phyloP scores from a whole-genome alignment of 30 jellyfish, hydroid and myxozoan species.

The Chironex yamaguchii region DNA sequence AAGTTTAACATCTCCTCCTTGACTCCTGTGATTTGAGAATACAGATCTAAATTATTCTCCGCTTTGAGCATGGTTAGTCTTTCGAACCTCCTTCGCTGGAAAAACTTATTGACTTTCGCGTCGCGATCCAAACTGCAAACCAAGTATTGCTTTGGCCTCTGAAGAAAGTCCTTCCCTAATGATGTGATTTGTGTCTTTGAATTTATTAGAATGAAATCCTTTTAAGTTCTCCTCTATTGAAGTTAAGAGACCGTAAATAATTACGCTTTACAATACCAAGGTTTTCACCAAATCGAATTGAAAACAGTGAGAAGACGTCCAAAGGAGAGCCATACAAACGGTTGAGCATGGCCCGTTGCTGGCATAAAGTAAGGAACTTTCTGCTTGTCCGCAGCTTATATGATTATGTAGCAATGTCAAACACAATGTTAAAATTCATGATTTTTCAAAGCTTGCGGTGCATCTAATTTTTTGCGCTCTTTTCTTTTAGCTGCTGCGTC shows the following conservation, averaged over 20 bases:
- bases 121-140: too few species aligned
- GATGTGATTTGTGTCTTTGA: neutral
- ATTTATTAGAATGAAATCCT: neutral
- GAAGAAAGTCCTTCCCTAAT: neutral
- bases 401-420: too few species aligned
- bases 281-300: neutral
- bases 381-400: too few species aligned
- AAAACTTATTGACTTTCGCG: too few species aligned
- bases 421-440: neutral
- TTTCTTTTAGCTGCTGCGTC: neutral
- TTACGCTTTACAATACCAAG: neutral
- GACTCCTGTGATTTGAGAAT: neutral
- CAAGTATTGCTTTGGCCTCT: neutral
- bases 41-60: neutral
- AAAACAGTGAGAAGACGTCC: too few species aligned
- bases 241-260: neutral
- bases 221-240: neutral
- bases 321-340: too few species aligned
- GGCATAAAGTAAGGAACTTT: too few species aligned
- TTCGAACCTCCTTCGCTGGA: too few species aligned
- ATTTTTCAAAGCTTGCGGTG: neutral
- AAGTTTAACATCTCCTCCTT: neutral
- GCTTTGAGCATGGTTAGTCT: neutral
- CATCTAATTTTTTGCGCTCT: neutral
- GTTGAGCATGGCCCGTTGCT: too few species aligned